phyloP scores from a whole-genome alignment of 2,797 vertebrate species.

The Urosaurus nigricauda region DNA sequence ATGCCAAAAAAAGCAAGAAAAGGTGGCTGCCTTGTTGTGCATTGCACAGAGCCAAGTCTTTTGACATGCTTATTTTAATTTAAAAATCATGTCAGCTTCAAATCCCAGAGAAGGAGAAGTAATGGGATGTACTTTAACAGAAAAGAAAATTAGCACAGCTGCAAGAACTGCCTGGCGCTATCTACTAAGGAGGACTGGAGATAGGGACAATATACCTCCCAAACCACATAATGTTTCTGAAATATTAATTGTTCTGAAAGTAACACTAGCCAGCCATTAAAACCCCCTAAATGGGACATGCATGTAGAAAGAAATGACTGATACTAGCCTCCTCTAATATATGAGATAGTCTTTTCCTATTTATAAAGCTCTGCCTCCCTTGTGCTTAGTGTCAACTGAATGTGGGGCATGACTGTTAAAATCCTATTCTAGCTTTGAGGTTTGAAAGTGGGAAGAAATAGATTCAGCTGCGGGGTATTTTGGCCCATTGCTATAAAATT shows the following conservation, averaged over 20 bases:
- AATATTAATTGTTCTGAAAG: conserved; percentile 31
- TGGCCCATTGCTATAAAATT: not conserved
- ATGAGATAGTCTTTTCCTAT: conserved; percentile 14
- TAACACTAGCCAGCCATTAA: not conserved
- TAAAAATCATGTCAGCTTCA: conserved; percentile 9
- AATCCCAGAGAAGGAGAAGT: not conserved
- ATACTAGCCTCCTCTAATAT: not conserved
- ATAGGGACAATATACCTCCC: conserved; percentile 11
- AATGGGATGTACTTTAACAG: not conserved
- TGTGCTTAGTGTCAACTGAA: conserved; percentile 17
- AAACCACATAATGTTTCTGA: conserved; percentile 17
- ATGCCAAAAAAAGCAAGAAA: not conserved
- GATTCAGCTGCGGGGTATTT: not conserved
- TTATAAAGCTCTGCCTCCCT: not conserved
- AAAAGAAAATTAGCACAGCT: not conserved
- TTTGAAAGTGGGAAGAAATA: not conserved
- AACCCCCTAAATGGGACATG: conserved; percentile 17
- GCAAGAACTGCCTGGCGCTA: not conserved
- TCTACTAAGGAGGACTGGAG: no score
- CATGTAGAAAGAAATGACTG: conserved; percentile 15
- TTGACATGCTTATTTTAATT: not conserved
- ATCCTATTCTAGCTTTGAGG: not conserved
- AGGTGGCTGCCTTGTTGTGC: not conserved
- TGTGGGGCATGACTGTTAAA: conserved; percentile 5
- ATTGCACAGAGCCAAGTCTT: not conserved